These are phyloP conservation scores for Perognathus longimembris DNA, from an alignment of 2,113 vertebrate genomes.

Conservation along the genomic window DNA sequence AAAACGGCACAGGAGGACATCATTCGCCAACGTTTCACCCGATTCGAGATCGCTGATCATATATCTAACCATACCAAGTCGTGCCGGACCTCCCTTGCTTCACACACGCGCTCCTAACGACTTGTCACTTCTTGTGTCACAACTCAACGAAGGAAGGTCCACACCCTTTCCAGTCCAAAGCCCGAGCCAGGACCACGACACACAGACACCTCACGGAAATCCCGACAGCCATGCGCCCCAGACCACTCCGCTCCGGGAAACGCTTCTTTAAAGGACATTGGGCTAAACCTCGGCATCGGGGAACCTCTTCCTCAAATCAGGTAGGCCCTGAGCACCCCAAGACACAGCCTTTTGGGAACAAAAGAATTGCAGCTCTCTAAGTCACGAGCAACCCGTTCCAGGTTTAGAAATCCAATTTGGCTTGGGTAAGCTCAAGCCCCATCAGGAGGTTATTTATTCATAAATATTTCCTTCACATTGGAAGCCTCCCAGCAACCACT, in stretches of 20 bases:
- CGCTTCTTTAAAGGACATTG: too few species aligned
- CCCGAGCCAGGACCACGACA: too few species aligned
- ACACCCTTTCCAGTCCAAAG: accelerated
- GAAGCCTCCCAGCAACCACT: neutral
- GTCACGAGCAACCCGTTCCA: conserved; percentile 17
- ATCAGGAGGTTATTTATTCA: neutral
- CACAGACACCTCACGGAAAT: neutral
- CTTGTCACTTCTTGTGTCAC: neutral
- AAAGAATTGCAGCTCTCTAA: neutral
- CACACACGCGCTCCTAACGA: neutral
- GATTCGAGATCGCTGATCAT: neutral
- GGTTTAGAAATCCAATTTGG: conserved; percentile 68
- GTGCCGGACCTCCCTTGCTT: neutral
- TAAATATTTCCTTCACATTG: neutral
- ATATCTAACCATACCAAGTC: neutral
- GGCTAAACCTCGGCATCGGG: too few species aligned
- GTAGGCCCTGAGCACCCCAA: neutral
- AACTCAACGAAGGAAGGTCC: too few species aligned
- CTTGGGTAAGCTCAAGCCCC: conserved; percentile 38
- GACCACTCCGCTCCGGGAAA: too few species aligned
- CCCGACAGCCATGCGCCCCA: accelerated
- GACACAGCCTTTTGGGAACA: conserved; percentile 18
- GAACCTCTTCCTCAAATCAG: neutral
- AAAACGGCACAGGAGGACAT: neutral
- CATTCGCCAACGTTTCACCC: accelerated